These are phyloP conservation scores for Emmelina monodactyla DNA, from an alignment of 2,888 invertebrate genomes.

Conservation along the genomic window DNA sequence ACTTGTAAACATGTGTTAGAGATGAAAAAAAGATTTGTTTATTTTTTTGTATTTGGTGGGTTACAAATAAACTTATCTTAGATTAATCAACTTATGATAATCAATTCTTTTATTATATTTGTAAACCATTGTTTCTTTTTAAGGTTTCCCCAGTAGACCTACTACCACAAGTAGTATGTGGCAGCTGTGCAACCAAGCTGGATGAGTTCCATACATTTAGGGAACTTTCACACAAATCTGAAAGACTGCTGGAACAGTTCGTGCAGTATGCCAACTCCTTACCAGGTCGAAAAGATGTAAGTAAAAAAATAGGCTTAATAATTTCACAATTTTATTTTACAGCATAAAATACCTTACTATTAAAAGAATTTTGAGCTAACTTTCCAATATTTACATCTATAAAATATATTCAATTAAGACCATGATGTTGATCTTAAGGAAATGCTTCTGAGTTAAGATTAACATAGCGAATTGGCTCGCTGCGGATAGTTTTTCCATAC, in stretches of 20 bases:
- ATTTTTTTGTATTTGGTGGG: too few relatives aligned
- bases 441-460: conserved; percentile 43
- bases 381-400: not conserved
- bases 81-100: too few relatives aligned
- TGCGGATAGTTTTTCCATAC: conserved; percentile 38
- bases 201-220: conserved; percentile 80
- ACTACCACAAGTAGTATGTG: conserved; percentile 80
- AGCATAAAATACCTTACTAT: conserved; percentile 8
- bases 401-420: conserved; percentile 1
- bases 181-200: conserved; percentile 77
- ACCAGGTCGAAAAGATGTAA: conserved; percentile 71
- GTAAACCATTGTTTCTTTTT: conserved; percentile 34
- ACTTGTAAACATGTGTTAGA: too few relatives aligned
- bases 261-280: conserved; percentile 75
- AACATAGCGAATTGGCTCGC: conserved; percentile 44
- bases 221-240: conserved; percentile 77
- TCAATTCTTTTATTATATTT: conserved; percentile 49
- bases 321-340: conserved; percentile 14
- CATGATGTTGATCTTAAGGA: conserved; percentile 12
- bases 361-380: not conserved
- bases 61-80: too few relatives aligned
- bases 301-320: too few relatives aligned
- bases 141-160: conserved; percentile 80
- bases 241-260: conserved; percentile 78
- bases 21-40: too few relatives aligned